Percentiles rank a stretch among this genome's conserved stretches.
Conservation (phyloP, 2,888 invertebrate genomes). For the Meta bourneti region DNA sequence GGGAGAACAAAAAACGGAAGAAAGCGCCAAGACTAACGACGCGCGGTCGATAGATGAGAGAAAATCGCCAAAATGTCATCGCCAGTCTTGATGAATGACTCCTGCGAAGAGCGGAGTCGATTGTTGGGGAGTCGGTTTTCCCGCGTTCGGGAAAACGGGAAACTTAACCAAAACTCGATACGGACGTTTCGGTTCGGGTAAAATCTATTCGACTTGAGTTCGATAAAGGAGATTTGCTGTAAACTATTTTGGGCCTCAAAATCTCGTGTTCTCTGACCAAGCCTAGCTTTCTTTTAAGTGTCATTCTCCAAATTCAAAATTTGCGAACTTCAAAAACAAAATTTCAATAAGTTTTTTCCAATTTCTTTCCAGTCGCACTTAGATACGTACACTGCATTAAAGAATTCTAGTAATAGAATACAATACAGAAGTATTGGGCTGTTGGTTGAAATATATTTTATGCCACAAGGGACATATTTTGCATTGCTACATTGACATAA, state of each 20-base stretch:
- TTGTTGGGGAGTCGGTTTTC: slow-evolving; percentile 43
- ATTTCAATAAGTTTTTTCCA: neutral
- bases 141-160: slow-evolving; percentile 40
- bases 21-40: slow-evolving; percentile 64
- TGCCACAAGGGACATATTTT: no score
- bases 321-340: no score
- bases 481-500: no score
- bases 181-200: neutral
- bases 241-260: neutral
- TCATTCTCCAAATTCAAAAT: neutral
- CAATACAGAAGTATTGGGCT: no score
- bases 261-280: neutral
- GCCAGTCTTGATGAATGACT: slow-evolving; percentile 66
- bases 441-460: no score
- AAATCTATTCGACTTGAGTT: neutral
- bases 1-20: slow-evolving; percentile 38
- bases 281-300: neutral
- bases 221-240: neutral
- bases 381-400: neutral
- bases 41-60: slow-evolving; percentile 61
- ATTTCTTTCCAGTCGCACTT: neutral
- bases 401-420: no score
- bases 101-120: slow-evolving; percentile 7
- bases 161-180: slow-evolving; percentile 55
- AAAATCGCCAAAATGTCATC: slow-evolving; percentile 72